A percentile compares a stretch with the other conserved stretches of the same genome.
These are phyloP conservation scores for Saguinus imperator DNA, from an alignment of 2,113 vertebrate species.

Conservation along the genomic window DNA sequence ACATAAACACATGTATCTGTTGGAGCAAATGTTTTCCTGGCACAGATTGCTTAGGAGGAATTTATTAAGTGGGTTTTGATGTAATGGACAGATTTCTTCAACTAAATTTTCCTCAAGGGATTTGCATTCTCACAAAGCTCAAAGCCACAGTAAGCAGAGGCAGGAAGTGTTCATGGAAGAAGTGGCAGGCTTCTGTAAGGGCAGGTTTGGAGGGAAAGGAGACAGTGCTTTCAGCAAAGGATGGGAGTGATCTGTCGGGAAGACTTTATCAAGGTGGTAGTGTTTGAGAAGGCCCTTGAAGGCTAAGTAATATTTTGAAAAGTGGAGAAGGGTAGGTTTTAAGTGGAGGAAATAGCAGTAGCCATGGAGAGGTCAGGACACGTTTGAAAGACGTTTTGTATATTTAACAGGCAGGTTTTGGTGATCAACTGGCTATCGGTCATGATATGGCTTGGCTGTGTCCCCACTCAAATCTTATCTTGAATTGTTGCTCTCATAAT, in stretches of 20 bases:
- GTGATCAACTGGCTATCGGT: background rate
- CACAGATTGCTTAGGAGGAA: slow-evolving; percentile 35
- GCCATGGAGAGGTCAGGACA: background rate
- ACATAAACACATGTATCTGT: background rate
- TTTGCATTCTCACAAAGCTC: slow-evolving; percentile 13
- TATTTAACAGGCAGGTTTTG: background rate
- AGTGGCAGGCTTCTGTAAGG: background rate
- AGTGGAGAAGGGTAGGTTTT: background rate
- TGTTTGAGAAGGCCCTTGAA: background rate
- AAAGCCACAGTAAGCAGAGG: background rate
- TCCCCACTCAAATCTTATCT: too few species aligned
- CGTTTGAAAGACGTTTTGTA: background rate
- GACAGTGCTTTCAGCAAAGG: background rate
- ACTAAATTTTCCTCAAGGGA: background rate
- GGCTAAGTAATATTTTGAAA: background rate
- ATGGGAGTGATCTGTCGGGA: background rate
- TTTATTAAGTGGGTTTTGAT: slow-evolving; percentile 31
- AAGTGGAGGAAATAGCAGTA: background rate
- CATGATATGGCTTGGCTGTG: too few species aligned
- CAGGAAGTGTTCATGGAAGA: background rate
- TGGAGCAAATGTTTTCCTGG: background rate
- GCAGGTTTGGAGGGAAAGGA: background rate
- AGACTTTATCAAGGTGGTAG: background rate
- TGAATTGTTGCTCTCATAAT: too few species aligned
- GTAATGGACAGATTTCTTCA: slow-evolving; percentile 19